phyloP scores from a whole-genome alignment of 2,888 invertebrate genomes.

The Drosophila mayaguana region DNA sequence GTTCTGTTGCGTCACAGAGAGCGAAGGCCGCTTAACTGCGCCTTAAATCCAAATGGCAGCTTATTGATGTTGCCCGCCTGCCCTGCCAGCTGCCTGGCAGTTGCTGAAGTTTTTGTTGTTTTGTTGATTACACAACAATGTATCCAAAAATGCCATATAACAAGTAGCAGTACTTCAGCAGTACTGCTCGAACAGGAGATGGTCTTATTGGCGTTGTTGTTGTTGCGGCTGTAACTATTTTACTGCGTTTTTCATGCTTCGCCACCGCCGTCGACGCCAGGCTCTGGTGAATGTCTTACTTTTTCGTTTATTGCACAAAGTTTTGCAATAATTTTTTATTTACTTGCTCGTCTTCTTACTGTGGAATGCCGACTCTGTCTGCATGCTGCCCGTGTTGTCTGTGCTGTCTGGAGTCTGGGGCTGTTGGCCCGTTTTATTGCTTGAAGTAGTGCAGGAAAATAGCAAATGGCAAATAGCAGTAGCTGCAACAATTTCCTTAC shows the following conservation, averaged over 20 bases:
- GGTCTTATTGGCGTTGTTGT: conserved; percentile 2
- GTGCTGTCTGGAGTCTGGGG: conserved; percentile 7
- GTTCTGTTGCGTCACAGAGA: conserved; percentile 16
- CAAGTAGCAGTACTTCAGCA: conserved; percentile 26
- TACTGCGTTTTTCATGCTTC: conserved; percentile 73
- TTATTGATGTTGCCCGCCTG: conserved; percentile 42
- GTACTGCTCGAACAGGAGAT: conserved; percentile 11
- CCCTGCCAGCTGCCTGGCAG: conserved; percentile 12
- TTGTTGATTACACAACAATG: conserved; percentile 70
- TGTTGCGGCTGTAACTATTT: conserved; percentile 62
- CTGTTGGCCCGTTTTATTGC: conserved; percentile 63
- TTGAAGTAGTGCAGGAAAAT: conserved; percentile 54
- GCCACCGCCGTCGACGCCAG: conserved; percentile 49
- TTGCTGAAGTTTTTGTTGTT: conserved; percentile 2
- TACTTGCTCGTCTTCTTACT: conserved; percentile 51
- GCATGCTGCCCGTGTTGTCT: conserved; percentile 14
- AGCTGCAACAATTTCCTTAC: conserved; percentile 71
- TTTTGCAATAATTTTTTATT: conserved; percentile 79
- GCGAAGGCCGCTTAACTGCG: conserved; percentile 52
- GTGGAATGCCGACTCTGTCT: conserved; percentile 36
- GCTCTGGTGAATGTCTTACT: conserved; percentile 67
- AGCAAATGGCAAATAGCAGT: conserved; percentile 61
- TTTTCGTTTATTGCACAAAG: conserved; percentile 77
- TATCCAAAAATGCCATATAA: conserved; percentile 27
- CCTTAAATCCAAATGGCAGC: conserved; percentile 59